A percentile compares a stretch with the other conserved stretches of the same genome.
Evolutionary conservation across 2,113 vertebrate genomes (phyloP).

Genomic region (Piaya cayana): DNA sequence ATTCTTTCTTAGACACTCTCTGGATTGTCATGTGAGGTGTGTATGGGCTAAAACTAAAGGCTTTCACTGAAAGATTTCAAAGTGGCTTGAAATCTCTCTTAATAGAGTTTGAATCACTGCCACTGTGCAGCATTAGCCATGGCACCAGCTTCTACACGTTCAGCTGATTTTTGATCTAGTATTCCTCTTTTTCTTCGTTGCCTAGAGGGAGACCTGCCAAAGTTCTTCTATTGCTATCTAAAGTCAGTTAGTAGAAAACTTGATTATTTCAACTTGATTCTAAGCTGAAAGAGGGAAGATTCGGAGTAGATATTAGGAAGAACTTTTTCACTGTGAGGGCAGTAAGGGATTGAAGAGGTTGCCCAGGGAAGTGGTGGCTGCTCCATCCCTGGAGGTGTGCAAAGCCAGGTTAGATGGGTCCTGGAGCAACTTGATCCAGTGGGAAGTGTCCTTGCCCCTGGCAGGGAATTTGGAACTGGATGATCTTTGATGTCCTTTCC

Average conservation of each 20-base stretch:
- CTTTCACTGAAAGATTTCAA: not conserved
- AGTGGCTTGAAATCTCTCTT: not conserved
- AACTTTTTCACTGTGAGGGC: no score
- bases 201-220: not conserved
- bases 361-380: no score
- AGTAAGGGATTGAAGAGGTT: no score
- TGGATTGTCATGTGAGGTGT: not conserved
- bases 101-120: not conserved
- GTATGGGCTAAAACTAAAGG: not conserved
- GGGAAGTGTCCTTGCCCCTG: no score
- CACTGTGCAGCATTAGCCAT: not conserved
- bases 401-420: no score
- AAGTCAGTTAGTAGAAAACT: not conserved
- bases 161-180: constrained; percentile 17
- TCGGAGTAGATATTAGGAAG: no score
- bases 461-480: no score
- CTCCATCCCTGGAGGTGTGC: no score
- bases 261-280: not conserved
- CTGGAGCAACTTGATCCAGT: no score
- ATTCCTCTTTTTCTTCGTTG: not conserved
- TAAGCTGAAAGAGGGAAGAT: no score
- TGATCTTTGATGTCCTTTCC: no score
- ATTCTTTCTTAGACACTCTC: not conserved
- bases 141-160: not conserved
- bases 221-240: not conserved